Percentiles rank a stretch among this genome's conserved stretches.
Evolutionary conservation across 1,140 invertebrate species (phyloP).

Genomic region (Anastrepha obliqua): DNA sequence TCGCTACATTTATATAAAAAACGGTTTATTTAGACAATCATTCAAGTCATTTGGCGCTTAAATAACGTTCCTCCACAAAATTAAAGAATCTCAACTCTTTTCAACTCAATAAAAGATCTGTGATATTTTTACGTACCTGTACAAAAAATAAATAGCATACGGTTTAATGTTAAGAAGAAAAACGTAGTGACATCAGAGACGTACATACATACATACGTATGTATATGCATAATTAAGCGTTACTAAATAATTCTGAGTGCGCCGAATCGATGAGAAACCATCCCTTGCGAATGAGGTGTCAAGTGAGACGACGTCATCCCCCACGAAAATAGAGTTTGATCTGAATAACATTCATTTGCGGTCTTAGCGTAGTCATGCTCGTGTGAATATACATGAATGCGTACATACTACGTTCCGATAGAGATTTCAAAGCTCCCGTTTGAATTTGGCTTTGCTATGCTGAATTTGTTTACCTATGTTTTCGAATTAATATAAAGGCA

Average conservation of each 20-base stretch:
- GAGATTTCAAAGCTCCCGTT: too few species aligned
- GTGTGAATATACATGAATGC: not conserved
- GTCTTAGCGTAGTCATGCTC: not conserved
- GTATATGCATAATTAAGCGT: not conserved
- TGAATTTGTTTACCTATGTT: too few species aligned
- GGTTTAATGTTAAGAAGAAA: not conserved
- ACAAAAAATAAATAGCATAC: not conserved
- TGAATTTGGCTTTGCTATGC: too few species aligned
- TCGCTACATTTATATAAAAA: not conserved
- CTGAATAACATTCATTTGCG: not conserved
- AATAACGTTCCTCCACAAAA: not conserved
- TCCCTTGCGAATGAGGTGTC: not conserved
- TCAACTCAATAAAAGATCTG: not conserved
- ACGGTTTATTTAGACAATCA: not conserved
- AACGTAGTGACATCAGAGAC: conserved; percentile 23
- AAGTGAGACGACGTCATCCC: not conserved
- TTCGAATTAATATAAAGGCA: too few species aligned
- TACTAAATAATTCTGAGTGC: not conserved
- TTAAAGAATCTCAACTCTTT: not conserved
- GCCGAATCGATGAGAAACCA: not conserved
- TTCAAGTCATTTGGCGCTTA: conserved; percentile 11
- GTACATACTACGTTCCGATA: not conserved
- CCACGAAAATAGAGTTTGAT: not conserved
- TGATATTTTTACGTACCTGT: conserved; percentile 23
- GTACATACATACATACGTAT: not conserved